phyloP scores from a whole-genome alignment of 1,140 invertebrate genomes.

The Halesus radiatus region DNA sequence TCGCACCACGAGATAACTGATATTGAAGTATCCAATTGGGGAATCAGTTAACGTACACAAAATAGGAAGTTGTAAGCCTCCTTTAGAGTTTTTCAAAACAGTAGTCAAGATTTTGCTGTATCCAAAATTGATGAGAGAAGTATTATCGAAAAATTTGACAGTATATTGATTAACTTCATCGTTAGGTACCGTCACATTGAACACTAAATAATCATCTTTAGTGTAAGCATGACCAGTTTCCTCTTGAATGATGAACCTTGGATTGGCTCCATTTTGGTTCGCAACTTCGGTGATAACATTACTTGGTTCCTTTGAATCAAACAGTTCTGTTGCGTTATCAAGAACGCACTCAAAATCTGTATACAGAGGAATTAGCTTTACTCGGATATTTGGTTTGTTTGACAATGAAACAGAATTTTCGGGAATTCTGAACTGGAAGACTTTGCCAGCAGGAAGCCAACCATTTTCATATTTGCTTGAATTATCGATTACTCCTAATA shows the following conservation, averaged over 20 bases:
- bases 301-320: conserved; percentile 66
- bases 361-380: conserved; percentile 86
- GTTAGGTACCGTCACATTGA: conserved; percentile 84
- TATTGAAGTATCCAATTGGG: conserved; percentile 82
- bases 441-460: conserved; percentile 89
- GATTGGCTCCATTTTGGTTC: conserved; percentile 72
- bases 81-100: conserved; percentile 81
- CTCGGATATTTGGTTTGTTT: conserved; percentile 76
- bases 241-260: conserved; percentile 78
- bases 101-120: conserved; percentile 86
- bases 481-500: conserved; percentile 78
- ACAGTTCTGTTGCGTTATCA: conserved; percentile 65
- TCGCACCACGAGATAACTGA: conserved; percentile 78
- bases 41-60: conserved; percentile 86
- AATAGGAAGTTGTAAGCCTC: conserved; percentile 84
- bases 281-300: conserved; percentile 74
- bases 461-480: conserved; percentile 80
- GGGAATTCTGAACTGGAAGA: conserved; percentile 89
- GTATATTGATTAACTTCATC: conserved; percentile 81
- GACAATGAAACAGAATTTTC: conserved; percentile 87
- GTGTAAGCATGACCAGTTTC: conserved; percentile 87
- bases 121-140: conserved; percentile 81
- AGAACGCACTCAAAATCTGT: no score
- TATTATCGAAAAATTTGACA: conserved; percentile 75
- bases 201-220: conserved; percentile 83